Evolutionary conservation across 2,113 vertebrate species (phyloP).

Genomic region (Clupea harengus): DNA sequence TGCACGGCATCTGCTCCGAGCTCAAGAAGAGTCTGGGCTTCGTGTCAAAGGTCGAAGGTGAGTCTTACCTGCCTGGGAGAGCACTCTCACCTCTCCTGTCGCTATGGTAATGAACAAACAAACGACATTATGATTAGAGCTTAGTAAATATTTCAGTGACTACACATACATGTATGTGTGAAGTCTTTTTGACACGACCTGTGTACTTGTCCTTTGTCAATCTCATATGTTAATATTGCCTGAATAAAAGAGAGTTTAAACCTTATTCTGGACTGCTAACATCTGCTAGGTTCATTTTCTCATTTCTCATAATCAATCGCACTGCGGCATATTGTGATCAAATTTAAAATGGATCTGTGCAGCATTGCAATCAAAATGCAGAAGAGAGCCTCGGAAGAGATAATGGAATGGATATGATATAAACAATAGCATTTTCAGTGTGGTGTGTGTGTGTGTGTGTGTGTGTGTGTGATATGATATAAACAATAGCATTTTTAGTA

Average conservation of each 20-base stretch:
- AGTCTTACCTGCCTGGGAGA: neutral
- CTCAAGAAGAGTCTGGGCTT: slow-evolving; percentile 93
- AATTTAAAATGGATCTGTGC: neutral
- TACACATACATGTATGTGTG: neutral
- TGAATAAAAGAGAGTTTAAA: neutral
- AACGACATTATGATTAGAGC: too few relatives aligned
- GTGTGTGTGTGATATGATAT: too few relatives aligned
- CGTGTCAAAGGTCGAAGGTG: slow-evolving; percentile 89
- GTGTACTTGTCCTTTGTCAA: too few relatives aligned
- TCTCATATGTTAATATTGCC: too few relatives aligned
- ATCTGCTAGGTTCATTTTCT: neutral
- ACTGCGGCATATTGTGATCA: neutral
- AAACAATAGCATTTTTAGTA: too few relatives aligned
- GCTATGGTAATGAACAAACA: neutral
- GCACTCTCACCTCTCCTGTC: neutral
- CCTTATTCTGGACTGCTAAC: neutral
- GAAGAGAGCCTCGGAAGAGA: neutral
- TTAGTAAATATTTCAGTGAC: too few relatives aligned
- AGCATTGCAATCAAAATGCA: neutral
- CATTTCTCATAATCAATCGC: neutral
- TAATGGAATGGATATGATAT: neutral
- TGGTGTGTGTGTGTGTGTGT: too few relatives aligned
- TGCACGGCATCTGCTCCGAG: slow-evolving; percentile 88
- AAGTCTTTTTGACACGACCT: neutral
- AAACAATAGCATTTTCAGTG: neutral